A percentile compares a stretch with the other conserved stretches of the same genome.
phyloP scores from a whole-genome alignment of 2,113 vertebrate species.

The Neopipo cinnamomea region DNA sequence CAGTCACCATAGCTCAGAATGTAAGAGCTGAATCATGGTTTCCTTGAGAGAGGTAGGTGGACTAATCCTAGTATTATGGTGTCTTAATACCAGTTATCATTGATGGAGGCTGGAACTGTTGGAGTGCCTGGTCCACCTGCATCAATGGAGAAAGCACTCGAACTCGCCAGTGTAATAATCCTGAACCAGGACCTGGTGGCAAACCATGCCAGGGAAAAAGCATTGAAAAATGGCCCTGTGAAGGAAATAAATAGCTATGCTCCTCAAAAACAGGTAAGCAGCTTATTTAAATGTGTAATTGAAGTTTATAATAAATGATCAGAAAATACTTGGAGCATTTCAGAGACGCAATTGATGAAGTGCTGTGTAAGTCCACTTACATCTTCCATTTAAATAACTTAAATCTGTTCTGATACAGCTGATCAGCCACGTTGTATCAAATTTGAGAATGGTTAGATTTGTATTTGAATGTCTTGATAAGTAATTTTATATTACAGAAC shows the following conservation, averaged over 20 bases:
- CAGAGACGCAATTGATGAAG: neutral
- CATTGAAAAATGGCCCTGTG: conserved; percentile 63
- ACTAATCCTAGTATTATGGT: neutral
- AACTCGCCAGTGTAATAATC: conserved; percentile 74
- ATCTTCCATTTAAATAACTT: neutral
- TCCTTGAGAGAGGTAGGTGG: neutral
- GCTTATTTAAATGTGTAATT: neutral
- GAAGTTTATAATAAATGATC: neutral
- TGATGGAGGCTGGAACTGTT: conserved; percentile 81
- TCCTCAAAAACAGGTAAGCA: neutral
- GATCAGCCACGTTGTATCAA: neutral
- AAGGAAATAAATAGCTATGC: neutral
- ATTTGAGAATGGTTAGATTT: neutral
- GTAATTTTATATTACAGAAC: neutral
- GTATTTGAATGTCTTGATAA: neutral
- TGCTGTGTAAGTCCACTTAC: neutral
- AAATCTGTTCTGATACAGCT: neutral
- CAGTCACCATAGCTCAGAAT: neutral
- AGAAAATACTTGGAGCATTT: neutral
- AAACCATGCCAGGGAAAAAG: conserved; percentile 72
- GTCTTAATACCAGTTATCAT: neutral
- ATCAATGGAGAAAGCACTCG: conserved; percentile 45
- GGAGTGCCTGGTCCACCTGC: conserved; percentile 75
- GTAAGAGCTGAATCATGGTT: neutral
- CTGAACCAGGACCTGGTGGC: neutral